phyloP scores from a whole-genome alignment of 1,140 invertebrate species.

The Yoshiicerus persimilis region DNA sequence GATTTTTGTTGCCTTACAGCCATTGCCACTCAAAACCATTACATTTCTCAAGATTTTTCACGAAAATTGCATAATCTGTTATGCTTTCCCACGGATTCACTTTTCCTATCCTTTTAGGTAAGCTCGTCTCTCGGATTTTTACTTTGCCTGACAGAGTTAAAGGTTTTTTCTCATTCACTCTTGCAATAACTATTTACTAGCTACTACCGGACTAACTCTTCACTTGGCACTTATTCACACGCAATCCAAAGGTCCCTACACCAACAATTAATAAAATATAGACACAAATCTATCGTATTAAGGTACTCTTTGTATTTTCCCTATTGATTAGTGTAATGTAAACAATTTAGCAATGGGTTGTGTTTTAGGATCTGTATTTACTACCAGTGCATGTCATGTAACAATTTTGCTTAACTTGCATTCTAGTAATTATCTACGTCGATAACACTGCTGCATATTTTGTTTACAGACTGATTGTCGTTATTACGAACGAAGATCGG shows the following conservation, averaged over 20 bases:
- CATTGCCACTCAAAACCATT: background rate
- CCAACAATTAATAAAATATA: background rate
- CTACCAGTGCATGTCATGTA: background rate
- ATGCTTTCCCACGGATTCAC: background rate
- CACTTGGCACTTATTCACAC: background rate
- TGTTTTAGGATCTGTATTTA: background rate
- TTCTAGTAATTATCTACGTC: background rate
- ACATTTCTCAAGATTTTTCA: background rate
- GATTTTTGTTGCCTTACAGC: background rate
- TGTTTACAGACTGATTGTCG: background rate
- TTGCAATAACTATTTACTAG: background rate
- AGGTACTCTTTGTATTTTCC: no score
- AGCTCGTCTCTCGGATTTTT: background rate
- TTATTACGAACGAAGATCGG: background rate
- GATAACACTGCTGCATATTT: background rate
- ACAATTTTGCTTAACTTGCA: no score
- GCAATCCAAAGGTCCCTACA: background rate
- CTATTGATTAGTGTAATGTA: background rate
- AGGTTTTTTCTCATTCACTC: background rate
- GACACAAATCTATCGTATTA: background rate
- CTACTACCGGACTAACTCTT: background rate
- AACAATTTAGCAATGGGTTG: background rate
- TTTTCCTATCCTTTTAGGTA: background rate
- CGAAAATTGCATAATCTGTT: background rate
- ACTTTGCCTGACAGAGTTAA: background rate